Evolutionary conservation across 2,113 vertebrate genomes (phyloP), one percentile per base, ranked within the genome.

Genomic region (Eulemur macaco): DNA sequence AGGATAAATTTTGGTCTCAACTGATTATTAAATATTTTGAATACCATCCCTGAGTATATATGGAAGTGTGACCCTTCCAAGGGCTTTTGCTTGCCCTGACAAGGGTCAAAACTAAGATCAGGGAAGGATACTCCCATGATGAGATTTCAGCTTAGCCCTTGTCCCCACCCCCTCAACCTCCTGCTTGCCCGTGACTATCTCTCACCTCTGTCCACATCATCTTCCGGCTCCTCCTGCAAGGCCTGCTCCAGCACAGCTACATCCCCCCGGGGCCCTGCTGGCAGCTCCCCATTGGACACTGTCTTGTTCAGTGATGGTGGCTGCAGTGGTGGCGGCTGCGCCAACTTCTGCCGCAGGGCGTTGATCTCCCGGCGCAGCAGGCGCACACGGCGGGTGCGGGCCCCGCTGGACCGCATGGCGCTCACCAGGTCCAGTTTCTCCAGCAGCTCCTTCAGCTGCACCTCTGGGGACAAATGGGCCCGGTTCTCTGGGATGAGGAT

Each of bases 361-460:
- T 99, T 99, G 98, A 99, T 99, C 98, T 99, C 99, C 0, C 99
- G 98, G 29, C 99, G 99, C 25, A 99, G 98, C 80, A 99, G 98
- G 68, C 99, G 99, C 29, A 99, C 98, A 17, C 99, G 99, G 9
- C 99, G 99, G 0, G 99, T 99, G 6, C 99, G 99, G 64, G 99
- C 99, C 0, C 99, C 99, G 0, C 99, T 99, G 85, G 99, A 99
- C 27, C 99, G 98, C 99, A 99, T 99, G 94, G 99, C 98, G 78
- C 99, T 99, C 97, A 99, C 99, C 90, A 99, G 98, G 97, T 99
- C 99, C 96, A 99, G 98, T 97, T 99, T 99, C 97, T 99, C 99
- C 80, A 99, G 98, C 95, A 99, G 98, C 98, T 99, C 99, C 98
- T 99, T 99, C 97, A 99, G 98, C 98, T 99, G 99, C 3, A 98